phyloP scores from a whole-genome alignment of 2,888 invertebrate genomes.

The Coenonympha arcania region DNA sequence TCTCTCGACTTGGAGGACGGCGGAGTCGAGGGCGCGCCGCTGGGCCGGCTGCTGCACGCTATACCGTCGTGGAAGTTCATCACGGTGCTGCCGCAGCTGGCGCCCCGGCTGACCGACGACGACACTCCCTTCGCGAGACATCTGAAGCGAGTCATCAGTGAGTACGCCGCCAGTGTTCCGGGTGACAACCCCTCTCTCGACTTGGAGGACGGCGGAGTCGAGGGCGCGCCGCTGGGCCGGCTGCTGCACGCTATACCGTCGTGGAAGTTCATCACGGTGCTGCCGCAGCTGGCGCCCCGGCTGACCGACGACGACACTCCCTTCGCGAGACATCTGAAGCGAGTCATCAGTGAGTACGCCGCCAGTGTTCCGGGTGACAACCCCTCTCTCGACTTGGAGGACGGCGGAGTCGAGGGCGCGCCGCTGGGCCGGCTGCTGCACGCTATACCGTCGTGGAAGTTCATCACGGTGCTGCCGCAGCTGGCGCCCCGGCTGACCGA shows the following conservation, averaged over 20 bases:
- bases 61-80: constrained; percentile 89
- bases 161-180: constrained; percentile 78
- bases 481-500: constrained; percentile 84
- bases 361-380: constrained; percentile 85
- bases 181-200: constrained; percentile 77
- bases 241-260: constrained; percentile 77
- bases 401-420: constrained; percentile 28
- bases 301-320: constrained; percentile 72
- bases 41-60: constrained; percentile 55
- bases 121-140: constrained; percentile 70
- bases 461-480: constrained; percentile 89
- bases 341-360: constrained; percentile 69
- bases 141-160: constrained; percentile 76
- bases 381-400: constrained; percentile 58
- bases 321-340: constrained; percentile 74
- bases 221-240: constrained; percentile 36
- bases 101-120: constrained; percentile 80
- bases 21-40: constrained; percentile 29
- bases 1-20: constrained; percentile 49
- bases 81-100: constrained; percentile 88
- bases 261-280: constrained; percentile 87
- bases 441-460: constrained; percentile 85
- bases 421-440: constrained; percentile 54
- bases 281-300: constrained; percentile 90
- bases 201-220: constrained; percentile 34